Conservation (phyloP, 1,140 invertebrate genomes). For the Tetramorium parvispinum region DNA sequence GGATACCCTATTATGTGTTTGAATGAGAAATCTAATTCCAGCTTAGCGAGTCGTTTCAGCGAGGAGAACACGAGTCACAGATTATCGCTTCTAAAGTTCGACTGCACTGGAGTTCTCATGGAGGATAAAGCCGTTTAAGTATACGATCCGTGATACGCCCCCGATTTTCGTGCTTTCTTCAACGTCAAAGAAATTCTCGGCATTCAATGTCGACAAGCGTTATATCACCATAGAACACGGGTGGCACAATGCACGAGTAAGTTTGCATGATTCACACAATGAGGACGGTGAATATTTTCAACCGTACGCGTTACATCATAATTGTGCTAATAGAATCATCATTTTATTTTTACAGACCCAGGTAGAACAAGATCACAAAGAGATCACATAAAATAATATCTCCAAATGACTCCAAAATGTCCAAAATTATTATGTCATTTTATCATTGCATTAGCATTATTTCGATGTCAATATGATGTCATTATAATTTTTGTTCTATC, state of each 20-base stretch:
- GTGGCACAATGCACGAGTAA: neutral
- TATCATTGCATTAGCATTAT: no score
- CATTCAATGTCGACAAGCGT: constrained; percentile 26
- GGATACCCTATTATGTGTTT: constrained; percentile 30
- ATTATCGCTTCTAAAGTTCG: constrained; percentile 53
- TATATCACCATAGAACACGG: neutral
- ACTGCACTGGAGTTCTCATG: constrained; percentile 5
- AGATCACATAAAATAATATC: no score
- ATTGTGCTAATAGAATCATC: neutral
- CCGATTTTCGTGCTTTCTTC: constrained; percentile 30
- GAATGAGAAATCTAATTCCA: constrained; percentile 40
- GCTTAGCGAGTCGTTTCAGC: constrained; percentile 25
- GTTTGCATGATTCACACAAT: neutral
- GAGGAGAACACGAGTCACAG: constrained; percentile 30
- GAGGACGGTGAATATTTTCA: neutral
- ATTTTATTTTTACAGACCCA: neutral
- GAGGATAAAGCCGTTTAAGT: constrained; percentile 33
- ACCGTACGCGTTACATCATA: neutral
- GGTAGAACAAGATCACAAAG: no score
- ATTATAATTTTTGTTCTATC: no score
- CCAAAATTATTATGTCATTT: no score
- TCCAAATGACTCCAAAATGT: no score
- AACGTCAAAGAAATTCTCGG: constrained; percentile 25
- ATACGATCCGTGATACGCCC: neutral
- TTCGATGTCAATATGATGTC: no score